Evolutionary conservation across 2,797 vertebrate genomes (phyloP), one percentile per base, ranked within the genome.

Genomic region (Thunnus albacares): DNA sequence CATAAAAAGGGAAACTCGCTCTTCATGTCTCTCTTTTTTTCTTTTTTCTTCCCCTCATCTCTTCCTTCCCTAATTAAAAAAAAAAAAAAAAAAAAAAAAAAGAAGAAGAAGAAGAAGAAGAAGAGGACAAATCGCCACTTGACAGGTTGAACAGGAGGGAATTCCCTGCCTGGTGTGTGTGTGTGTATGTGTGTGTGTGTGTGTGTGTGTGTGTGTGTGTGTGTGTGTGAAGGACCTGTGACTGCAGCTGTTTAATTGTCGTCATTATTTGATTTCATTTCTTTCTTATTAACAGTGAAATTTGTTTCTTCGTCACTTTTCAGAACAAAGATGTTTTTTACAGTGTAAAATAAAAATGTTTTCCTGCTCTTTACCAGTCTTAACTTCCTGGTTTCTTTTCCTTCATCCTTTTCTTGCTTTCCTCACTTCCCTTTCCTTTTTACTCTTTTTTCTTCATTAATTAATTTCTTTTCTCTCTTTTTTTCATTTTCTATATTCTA

Each of bases 1-100:
- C 93, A 95, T 90, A 91, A 94, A 95, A 93, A 90, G 74, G 73
- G 82, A 89, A 90, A 87, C 83, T 88, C 71, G 58, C 57, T 78
- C 61, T 73, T 75, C 67, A 6, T 55, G 69, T 82, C 71, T 80
- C 66, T 69, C 62, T 84, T 84, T 85, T 64, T 74, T 75, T 72
- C 75, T 60, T 75, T 62, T 33, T 28, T 78, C 71, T 72, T 30
- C 80, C 35, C 13, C 20, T 83, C 88, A 72, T 87, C 88, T 79
- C 79, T 58, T 24, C 57, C 35, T 22, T 59, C 62, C 61, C 33
- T 20, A 17, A n/a, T n/a, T n/a, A 73, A 68, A 80, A 82, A 55
- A 70, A 69, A 68, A 28, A 75, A 60, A 81, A 56, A 63, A 80
- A 80, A 57, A 72, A 63, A 80, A 80, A 58, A 72, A 65, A 67